Base-by-base conservation (phyloP, 2,888 invertebrate genomes). In the Caenorhabditis uteleia region DNA sequence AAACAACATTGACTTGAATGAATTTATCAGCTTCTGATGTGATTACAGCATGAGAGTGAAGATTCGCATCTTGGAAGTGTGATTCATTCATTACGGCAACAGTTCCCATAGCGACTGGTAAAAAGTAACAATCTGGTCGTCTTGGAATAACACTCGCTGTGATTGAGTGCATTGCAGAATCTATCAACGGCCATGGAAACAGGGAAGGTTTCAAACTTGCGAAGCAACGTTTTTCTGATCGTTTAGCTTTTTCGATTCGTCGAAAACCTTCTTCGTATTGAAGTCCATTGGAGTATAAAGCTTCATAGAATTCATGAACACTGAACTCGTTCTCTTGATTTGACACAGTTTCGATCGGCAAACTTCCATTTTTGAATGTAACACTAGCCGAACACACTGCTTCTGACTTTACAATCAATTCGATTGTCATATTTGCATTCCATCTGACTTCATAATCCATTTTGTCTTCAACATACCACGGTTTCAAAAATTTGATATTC, bases 1-100 rank as follows among this genome's bases (percentile, higher is more conserved):
- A 33, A 5, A 34, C 23, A 5, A 68, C 60, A 42, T 68, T 68
- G 29, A 68, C 64, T 56, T 70, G 68, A 8, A 74, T 67, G 61
- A 74, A 74, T 27, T 74, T 74, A 16, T 70, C 70, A 16, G 61
- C 70, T 42, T 68, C 65, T 6, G 68, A 64, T 3, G 62, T 54
- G 29, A 71, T 58, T 4, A 57, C 36, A 6, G 49, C 48, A 36
- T 44, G 43, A 14, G 57, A 45, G 8, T 44, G 38, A 16, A 71
- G 27, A 12, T 53, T 43, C 2, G 54, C 23, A 21, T 27, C 12
- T 8, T 49, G 47, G 40, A 47, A 51, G 14, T 23, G 14, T 2
- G 33, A 12, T 16, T 34, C 34, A n/a, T 50, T 12, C 5, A 31
- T 45, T 12, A 67, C 25, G 27, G 27, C 38, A 10, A 68, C 58